Evolutionary conservation across 1,140 invertebrate species (phyloP), one percentile per base, ranked within the genome.

Genomic region (Antheraea mylitta): DNA sequence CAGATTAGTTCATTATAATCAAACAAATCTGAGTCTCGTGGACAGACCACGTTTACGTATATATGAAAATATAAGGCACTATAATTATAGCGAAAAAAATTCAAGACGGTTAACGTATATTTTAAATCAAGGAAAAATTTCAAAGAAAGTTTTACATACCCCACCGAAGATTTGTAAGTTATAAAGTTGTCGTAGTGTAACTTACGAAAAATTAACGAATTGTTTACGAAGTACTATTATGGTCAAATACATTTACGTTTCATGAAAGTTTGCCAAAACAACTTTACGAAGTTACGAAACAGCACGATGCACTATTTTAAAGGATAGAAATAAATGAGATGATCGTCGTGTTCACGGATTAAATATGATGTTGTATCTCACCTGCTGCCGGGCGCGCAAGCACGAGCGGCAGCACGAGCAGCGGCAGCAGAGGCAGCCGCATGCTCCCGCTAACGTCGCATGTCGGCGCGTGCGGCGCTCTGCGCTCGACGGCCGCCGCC

Each of bases 361-460:
- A 0, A 30, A 36, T 36, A 19, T 0, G 22, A 36, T 19, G 60
- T 61, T 8, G 30, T 58, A 36, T 64, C 79, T 87, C 72, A 91
- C 89, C 89, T 86, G 83, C 83, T 76, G 86, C 86, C 82, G 87
- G 87, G 81, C 83, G 85, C 79, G 85, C 86, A 69, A 90, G 85
- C 82, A 87, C 80, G 80, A 91, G 85, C 81, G 86, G 82, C 86
- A 90, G 85, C 81, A 89, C 81, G 75, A 89, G 79, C 76, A 90
- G 83, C 83, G 85, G 86, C 83, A 91, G 84, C 81, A 89, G 75
- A 65, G 86, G 86, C 83, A 88, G 80, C 81, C 83, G 87, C 87
- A 91, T 90, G 86, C 82, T 83, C 77, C 76, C 72, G 75, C 79
- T 86, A 82, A 73, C 79, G 80, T 79, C 74, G 83, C 87, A 88